These are phyloP conservation scores for Microtus pennsylvanicus DNA, from an alignment of 2,113 vertebrate species.

Conservation along the genomic window DNA sequence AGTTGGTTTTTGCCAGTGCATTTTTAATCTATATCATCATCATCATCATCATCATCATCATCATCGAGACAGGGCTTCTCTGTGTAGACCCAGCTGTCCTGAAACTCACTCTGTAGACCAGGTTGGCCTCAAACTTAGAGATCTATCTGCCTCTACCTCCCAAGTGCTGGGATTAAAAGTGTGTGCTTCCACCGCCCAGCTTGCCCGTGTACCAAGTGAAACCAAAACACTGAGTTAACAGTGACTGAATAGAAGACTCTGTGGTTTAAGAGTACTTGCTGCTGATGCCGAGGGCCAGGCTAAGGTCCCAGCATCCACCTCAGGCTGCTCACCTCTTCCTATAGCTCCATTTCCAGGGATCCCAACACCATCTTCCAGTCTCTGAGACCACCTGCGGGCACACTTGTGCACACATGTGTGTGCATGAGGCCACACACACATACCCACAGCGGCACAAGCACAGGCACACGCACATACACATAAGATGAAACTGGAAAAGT, in stretches of 20 bases:
- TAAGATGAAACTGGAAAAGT: neutral
- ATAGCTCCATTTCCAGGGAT: neutral
- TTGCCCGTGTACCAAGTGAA: neutral
- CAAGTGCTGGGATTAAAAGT: neutral
- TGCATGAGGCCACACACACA: neutral
- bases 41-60: neutral
- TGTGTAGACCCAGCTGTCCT: neutral
- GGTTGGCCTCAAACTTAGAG: neutral
- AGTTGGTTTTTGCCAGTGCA: neutral
- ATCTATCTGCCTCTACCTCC: neutral
- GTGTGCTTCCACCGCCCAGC: neutral
- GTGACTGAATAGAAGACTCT: neutral
- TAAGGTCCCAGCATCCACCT: neutral
- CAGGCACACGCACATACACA: no score
- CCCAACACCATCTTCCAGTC: neutral
- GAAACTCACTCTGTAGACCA: neutral
- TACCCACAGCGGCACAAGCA: neutral
- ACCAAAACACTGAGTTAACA: neutral
- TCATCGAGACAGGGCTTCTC: neutral
- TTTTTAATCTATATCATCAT: neutral
- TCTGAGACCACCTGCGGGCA: neutral
- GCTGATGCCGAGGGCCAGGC: neutral
- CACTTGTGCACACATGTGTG: no score
- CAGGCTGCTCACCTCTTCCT: no score
- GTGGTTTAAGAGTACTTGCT: neutral